phyloP scores from a whole-genome alignment of 2,113 vertebrate species.

The Eurypyga helias region DNA sequence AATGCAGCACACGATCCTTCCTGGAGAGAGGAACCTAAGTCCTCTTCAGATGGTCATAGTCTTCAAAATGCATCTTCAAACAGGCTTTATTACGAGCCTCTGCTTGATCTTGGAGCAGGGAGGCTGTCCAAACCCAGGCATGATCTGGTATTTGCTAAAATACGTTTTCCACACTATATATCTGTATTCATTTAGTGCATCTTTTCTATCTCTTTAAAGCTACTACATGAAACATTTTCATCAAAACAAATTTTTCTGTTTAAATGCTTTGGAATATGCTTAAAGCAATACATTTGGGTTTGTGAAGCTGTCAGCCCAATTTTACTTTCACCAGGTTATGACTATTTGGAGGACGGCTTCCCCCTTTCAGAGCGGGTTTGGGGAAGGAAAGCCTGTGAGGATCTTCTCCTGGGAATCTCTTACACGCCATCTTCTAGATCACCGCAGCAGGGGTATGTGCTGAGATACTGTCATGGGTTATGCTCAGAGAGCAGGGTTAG shows the following conservation, averaged over 20 bases:
- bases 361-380: not conserved
- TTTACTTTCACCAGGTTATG: constrained; percentile 7
- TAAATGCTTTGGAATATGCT: constrained; percentile 8
- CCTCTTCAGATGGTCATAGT: not conserved
- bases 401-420: not conserved
- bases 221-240: not conserved
- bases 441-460: not conserved
- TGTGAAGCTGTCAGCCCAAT: not conserved
- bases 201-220: not conserved
- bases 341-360: not conserved
- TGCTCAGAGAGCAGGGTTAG: not conserved
- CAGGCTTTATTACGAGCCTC: not conserved
- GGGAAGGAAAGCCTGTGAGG: not conserved
- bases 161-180: not conserved
- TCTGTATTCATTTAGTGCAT: not conserved
- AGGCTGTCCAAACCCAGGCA: not conserved
- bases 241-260: not conserved
- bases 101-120: not conserved
- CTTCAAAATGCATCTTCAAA: not conserved
- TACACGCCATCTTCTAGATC: not conserved
- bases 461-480: not conserved
- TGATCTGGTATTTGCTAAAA: not conserved
- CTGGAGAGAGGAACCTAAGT: not conserved
- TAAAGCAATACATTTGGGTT: not conserved
- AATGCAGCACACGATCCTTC: not conserved